phyloP scores from a whole-genome alignment of 2,113 vertebrate species.

The Heliornis fulica region DNA sequence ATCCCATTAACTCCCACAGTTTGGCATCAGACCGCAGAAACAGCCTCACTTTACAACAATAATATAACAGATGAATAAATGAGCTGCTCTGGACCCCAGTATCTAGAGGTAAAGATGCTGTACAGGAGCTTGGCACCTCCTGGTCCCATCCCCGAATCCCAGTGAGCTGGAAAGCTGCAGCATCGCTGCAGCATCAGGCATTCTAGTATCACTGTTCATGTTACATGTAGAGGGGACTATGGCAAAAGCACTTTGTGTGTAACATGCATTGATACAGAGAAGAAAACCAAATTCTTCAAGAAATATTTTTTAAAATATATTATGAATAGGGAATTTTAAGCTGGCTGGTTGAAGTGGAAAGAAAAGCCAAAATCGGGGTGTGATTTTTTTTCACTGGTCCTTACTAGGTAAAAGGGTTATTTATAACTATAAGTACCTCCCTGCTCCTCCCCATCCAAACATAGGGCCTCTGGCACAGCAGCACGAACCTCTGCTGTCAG shows the following conservation, averaged over 20 bases:
- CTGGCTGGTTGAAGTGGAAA: neutral
- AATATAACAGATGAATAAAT: neutral
- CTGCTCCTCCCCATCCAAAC: neutral
- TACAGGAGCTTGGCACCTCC: neutral
- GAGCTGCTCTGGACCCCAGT: neutral
- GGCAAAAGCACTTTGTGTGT: neutral
- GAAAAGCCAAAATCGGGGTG: neutral
- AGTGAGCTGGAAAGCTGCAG: neutral
- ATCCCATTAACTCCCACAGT: neutral
- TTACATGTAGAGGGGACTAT: neutral
- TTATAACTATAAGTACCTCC: neutral
- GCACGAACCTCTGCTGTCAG: neutral
- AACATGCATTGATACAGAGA: neutral
- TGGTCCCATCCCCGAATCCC: neutral
- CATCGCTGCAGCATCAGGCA: neutral
- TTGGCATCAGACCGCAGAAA: neutral
- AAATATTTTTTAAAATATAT: neutral
- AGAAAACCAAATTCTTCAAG: neutral
- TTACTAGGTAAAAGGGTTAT: neutral
- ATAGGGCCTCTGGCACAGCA: neutral
- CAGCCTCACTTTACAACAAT: neutral
- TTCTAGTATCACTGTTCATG: neutral
- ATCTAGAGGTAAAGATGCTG: neutral
- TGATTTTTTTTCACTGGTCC: neutral
- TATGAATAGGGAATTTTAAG: neutral